Evolutionary conservation across 2,797 vertebrate species (phyloP), one percentile per base, ranked within the genome.

Genomic region (Acanthurus lineatus): DNA sequence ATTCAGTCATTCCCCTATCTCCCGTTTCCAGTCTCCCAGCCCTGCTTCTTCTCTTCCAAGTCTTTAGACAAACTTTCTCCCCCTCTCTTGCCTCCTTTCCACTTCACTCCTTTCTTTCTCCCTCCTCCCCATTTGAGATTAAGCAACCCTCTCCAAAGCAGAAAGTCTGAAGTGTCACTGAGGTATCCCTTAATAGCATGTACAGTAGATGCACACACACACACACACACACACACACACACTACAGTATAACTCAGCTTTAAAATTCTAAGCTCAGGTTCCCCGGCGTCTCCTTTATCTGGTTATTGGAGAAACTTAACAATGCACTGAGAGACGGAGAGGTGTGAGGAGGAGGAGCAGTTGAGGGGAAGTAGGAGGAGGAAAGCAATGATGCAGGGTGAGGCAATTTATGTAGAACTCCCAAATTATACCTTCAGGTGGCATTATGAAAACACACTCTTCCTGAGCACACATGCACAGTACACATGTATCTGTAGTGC

Each of bases 271-370:
- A 63, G 68, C 58, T 62, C 84, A 64, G 76, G 73, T 79, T 89
- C 90, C 83, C 87, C n/a, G 17, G 83, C 28, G 83, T 87, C 87
- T 76, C 83, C 77, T 91, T 86, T 88, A 82, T 89, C 90, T 90
- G 84, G 57, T 93, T 88, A 89, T 84, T 91, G 89, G 90, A 89
- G 84, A 88, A 83, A 67, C 79, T 82, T 86, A 90, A 93, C 89
- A 88, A 89, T 86, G 89, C 78, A 68, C 76, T 67, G 42, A 38
- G 85, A 92, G 85, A 90, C 79, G 19, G 65, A 71, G 77, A 76
- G 73, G 79, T 32, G 74, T 62, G 79, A 89, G 62, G 70, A 79
- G 77, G 79, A 89, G 62, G 76, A 73, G 72, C 48, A 72, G 20
- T 58, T 40, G 65, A 81, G 79, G 57, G 68, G 57, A 73, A 76